Conservation (phyloP, 2,113 vertebrate species). For the Danionella cerebrum region DNA sequence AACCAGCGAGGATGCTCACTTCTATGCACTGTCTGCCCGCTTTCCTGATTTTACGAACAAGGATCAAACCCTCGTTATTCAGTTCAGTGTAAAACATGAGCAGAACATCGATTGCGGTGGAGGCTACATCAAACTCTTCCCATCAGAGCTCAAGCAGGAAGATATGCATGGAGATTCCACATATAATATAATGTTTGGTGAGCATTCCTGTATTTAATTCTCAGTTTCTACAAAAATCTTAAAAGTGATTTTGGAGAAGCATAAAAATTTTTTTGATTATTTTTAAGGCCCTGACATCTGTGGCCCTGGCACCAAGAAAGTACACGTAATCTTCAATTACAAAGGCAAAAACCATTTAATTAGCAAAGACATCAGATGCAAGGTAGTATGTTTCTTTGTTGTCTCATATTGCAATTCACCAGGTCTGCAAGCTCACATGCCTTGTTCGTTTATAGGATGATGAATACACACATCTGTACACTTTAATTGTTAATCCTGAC, state of each 20-base stretch:
- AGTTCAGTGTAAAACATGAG: constrained; percentile 77
- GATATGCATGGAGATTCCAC: constrained; percentile 68
- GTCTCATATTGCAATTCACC: neutral
- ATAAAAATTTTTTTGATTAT: neutral
- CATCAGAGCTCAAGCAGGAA: constrained; percentile 66
- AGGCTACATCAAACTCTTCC: constrained; percentile 71
- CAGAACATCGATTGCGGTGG: constrained; percentile 75
- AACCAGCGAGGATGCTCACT: constrained; percentile 68
- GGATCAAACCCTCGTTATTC: constrained; percentile 63
- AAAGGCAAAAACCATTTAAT: constrained; percentile 79
- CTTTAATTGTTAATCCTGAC: constrained; percentile 71
- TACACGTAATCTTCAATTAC: constrained; percentile 78
- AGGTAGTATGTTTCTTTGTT: constrained; percentile 53
- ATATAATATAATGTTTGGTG: constrained; percentile 78
- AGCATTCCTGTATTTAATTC: constrained; percentile 32
- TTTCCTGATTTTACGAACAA: constrained; percentile 71
- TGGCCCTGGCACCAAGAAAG: constrained; percentile 79
- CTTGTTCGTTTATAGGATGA: constrained; percentile 61
- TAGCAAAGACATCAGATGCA: constrained; percentile 77
- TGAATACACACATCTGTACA: constrained; percentile 75
- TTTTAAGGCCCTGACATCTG: constrained; percentile 78
- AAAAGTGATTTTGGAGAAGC: neutral
- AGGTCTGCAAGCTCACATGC: neutral
- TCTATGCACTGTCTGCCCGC: constrained; percentile 68
- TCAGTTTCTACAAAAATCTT: neutral